Percentiles rank a stretch among this genome's conserved stretches.
phyloP scores from a whole-genome alignment of 1,140 invertebrate species.

The Calephelis virginiensis region DNA sequence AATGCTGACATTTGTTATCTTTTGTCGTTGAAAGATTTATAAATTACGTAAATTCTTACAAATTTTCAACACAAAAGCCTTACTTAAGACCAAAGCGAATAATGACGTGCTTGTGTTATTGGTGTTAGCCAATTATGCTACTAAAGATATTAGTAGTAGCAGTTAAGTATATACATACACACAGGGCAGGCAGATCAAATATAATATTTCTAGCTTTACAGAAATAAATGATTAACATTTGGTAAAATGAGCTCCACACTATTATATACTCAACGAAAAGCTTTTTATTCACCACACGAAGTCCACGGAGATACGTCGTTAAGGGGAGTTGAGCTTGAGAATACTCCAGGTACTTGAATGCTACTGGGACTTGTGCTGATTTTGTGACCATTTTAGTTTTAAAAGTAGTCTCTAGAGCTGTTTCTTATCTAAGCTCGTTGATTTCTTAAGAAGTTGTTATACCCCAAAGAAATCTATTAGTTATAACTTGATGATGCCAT shows the following conservation, averaged over 20 bases:
- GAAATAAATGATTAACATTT: not conserved
- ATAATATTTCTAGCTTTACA: not conserved
- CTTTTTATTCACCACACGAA: slow-evolving; percentile 42
- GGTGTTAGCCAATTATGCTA: too few relatives aligned
- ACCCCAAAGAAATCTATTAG: too few relatives aligned
- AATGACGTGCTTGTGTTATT: too few relatives aligned
- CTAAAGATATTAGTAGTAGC: too few relatives aligned
- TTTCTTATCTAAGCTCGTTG: not conserved
- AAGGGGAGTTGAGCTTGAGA: slow-evolving; percentile 19
- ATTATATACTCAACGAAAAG: not conserved
- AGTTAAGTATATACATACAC: too few relatives aligned
- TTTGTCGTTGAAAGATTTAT: too few relatives aligned
- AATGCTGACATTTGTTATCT: too few relatives aligned
- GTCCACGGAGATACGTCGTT: slow-evolving; percentile 26
- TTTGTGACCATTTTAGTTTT: slow-evolving; percentile 22
- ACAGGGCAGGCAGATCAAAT: too few relatives aligned
- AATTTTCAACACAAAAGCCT: too few relatives aligned
- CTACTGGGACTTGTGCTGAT: slow-evolving; percentile 11
- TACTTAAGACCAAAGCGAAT: too few relatives aligned
- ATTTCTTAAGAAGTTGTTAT: not conserved
- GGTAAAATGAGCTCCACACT: not conserved
- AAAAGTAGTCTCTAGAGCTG: slow-evolving; percentile 18
- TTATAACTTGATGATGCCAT: too few relatives aligned
- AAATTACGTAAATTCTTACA: too few relatives aligned
- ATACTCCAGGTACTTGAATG: slow-evolving; percentile 17